Evolutionary conservation across 2,888 invertebrate species (phyloP).

Genomic region (Tipula unca): DNA sequence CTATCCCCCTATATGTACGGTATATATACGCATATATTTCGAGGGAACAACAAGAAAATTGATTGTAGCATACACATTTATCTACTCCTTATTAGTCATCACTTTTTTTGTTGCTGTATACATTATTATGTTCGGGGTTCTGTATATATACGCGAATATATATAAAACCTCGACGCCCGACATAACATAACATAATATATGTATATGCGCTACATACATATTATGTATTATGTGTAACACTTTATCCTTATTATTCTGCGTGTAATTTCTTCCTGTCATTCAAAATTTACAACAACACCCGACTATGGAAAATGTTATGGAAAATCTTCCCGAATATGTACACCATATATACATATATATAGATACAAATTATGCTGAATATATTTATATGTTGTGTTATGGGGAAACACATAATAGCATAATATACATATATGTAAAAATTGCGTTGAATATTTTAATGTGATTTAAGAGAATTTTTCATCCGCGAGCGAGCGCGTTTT

Average conservation of each 20-base stretch:
- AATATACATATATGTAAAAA: neutral
- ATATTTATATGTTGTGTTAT: neutral
- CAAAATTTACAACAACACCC: neutral
- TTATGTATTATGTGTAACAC: neutral
- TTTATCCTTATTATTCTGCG: neutral
- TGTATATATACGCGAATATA: neutral
- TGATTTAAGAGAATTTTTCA: neutral
- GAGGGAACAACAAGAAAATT: neutral
- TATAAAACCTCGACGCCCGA: neutral
- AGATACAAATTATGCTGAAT: neutral
- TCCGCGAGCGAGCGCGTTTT: neutral
- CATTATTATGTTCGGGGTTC: neutral
- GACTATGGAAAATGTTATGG: neutral
- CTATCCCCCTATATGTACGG: neutral
- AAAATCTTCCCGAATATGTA: neutral
- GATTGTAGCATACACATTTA: neutral
- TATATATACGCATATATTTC: neutral
- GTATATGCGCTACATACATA: neutral
- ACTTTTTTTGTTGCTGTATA: neutral
- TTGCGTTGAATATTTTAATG: neutral
- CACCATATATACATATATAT: neutral
- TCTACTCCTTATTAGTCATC: constrained; percentile 2
- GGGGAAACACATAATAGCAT: neutral
- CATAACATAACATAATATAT: neutral
- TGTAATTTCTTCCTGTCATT: constrained; percentile 8